phyloP scores from a whole-genome alignment of 2,888 invertebrate genomes.

The Hesperia comma region DNA sequence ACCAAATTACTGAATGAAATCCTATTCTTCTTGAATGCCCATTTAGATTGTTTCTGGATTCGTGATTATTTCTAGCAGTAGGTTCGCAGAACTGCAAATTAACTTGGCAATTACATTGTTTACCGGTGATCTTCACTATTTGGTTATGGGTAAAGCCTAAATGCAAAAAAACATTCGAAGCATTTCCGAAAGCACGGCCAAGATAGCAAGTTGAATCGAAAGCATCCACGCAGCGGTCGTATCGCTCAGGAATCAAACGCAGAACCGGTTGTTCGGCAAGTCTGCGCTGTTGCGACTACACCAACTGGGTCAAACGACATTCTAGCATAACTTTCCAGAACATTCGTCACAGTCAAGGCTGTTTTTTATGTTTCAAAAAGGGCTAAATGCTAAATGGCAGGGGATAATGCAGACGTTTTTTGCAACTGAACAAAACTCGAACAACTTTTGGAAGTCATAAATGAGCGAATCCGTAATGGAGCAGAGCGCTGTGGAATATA shows the following conservation, averaged over 20 bases:
- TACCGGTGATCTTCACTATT: too few relatives aligned
- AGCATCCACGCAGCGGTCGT: constrained; percentile 28
- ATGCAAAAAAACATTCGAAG: not conserved
- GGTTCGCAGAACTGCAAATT: too few relatives aligned
- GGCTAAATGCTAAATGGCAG: not conserved
- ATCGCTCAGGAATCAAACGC: constrained; percentile 40
- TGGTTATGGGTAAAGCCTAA: not conserved
- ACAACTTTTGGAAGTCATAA: too few relatives aligned
- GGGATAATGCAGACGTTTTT: not conserved
- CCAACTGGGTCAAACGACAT: constrained; percentile 42
- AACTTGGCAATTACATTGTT: too few relatives aligned
- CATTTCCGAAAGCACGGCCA: constrained; percentile 11
- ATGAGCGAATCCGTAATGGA: too few relatives aligned
- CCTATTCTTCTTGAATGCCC: too few relatives aligned
- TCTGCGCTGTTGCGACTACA: constrained; percentile 32
- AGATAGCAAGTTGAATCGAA: constrained; percentile 26
- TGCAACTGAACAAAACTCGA: not conserved
- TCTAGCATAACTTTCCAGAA: constrained; percentile 40
- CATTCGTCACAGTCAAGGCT: constrained; percentile 37
- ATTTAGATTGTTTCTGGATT: too few relatives aligned
- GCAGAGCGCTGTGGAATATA: too few relatives aligned
- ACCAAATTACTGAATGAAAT: too few relatives aligned
- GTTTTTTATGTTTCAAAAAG: constrained; percentile 5
- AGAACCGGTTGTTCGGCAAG: constrained; percentile 40
- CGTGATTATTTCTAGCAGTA: too few relatives aligned